Conservation (phyloP, 1,140 invertebrate species). For the Lordiphosa clarofinis region DNA sequence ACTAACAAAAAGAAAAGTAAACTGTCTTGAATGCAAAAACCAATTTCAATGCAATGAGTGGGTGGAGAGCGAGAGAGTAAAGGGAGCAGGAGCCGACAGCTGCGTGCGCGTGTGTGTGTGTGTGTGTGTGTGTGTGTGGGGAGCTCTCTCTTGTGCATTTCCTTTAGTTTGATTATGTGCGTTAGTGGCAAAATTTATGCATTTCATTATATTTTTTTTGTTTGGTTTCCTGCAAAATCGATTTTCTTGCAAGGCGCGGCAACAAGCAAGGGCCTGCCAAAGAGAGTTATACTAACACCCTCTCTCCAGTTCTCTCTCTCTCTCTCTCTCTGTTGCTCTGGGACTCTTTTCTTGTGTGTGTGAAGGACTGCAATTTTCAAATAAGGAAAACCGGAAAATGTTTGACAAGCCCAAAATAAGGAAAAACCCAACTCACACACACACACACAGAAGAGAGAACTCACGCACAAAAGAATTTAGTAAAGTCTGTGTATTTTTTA, state of each 20-base stretch:
- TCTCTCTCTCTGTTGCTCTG: constrained; percentile 13
- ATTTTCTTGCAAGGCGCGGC: constrained; percentile 74
- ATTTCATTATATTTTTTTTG: constrained; percentile 33
- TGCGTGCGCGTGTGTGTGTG: constrained; percentile 33
- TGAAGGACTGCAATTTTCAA: constrained; percentile 67
- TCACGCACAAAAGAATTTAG: constrained; percentile 37
- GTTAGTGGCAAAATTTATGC: constrained; percentile 51
- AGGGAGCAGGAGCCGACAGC: constrained; percentile 10
- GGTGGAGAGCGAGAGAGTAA: constrained; percentile 12
- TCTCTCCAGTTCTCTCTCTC: constrained; percentile 29
- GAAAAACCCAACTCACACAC: constrained; percentile 42
- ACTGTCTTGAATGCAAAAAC: constrained; percentile 47
- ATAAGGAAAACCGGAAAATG: constrained; percentile 74
- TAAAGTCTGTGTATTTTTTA: constrained; percentile 29
- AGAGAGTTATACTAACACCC: constrained; percentile 37
- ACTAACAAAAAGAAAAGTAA: constrained; percentile 47
- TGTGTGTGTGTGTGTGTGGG: constrained; percentile 25
- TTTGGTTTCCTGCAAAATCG: constrained; percentile 56
- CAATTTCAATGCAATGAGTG: constrained; percentile 35
- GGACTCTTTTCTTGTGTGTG: constrained; percentile 25
- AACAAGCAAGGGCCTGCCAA: constrained; percentile 60
- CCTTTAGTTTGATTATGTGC: constrained; percentile 43
- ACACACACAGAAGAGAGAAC: constrained; percentile 16
- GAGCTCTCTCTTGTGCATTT: constrained; percentile 29
- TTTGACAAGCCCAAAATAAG: constrained; percentile 56